A percentile compares a stretch with the other conserved stretches of the same genome.
Conservation (phyloP, 2,888 invertebrate species). For the Cosmia trapezina region DNA sequence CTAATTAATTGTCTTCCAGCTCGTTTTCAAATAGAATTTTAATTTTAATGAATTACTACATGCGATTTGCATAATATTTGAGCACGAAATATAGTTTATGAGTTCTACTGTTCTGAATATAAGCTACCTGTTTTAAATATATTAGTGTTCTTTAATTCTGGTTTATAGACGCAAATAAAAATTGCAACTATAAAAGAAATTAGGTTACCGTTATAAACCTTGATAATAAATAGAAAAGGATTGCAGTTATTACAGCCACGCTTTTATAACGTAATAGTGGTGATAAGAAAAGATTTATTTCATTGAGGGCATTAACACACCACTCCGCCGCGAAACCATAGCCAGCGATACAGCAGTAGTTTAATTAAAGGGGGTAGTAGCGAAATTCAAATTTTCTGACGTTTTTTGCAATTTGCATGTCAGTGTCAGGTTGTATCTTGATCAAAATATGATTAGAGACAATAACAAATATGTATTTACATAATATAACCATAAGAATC, state of each 20-base stretch:
- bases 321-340: too few species aligned
- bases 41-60: background rate
- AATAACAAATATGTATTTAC: too few species aligned
- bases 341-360: too few species aligned
- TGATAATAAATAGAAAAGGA: constrained; percentile 1
- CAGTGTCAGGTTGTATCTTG: too few species aligned
- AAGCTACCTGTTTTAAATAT: too few species aligned
- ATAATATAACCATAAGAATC: too few species aligned
- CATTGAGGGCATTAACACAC: too few species aligned
- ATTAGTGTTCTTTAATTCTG: background rate
- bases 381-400: too few species aligned
- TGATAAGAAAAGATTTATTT: constrained; percentile 1
- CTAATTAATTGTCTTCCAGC: background rate
- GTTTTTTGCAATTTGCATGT: too few species aligned
- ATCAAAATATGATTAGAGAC: too few species aligned
- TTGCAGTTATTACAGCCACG: constrained; percentile 3
- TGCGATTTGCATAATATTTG: background rate
- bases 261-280: background rate
- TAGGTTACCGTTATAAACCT: constrained; percentile 14
- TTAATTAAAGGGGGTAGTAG: too few species aligned
- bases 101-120: background rate
- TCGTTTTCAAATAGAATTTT: background rate
- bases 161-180: background rate
- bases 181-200: constrained; percentile 9
- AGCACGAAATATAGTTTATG: background rate